Evolutionary conservation across 2,113 vertebrate species (phyloP).

Genomic region (Sander vitreus): DNA sequence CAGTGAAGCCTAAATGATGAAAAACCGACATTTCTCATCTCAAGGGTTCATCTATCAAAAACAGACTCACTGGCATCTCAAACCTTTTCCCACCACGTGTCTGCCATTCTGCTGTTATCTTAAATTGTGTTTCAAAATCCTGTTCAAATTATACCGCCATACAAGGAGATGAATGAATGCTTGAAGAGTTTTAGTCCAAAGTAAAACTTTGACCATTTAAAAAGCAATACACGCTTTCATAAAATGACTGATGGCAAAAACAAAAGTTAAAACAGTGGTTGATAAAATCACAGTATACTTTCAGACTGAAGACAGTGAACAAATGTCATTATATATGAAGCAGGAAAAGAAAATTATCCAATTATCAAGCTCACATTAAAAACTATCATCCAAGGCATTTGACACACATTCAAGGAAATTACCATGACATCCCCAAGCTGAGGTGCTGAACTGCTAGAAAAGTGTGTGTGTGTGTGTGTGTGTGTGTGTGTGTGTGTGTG

Average conservation of each 20-base stretch:
- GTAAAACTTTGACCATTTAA: constrained; percentile 6
- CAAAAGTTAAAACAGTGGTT: not conserved
- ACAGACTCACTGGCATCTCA: too few relatives aligned
- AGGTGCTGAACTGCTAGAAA: too few relatives aligned
- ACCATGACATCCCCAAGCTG: not conserved
- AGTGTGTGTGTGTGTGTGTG: too few relatives aligned
- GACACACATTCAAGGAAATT: not conserved
- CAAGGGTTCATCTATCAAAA: not conserved
- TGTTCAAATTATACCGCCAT: constrained; percentile 20
- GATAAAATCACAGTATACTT: constrained; percentile 18
- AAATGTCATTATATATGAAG: not conserved
- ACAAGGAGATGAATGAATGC: constrained; percentile 39
- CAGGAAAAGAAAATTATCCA: not conserved
- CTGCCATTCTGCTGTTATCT: constrained; percentile 17
- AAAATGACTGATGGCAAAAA: constrained; percentile 26
- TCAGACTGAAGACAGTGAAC: not conserved
- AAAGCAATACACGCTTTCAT: not conserved
- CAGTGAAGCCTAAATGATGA: constrained; percentile 26
- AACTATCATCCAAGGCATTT: not conserved
- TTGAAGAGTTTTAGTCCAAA: not conserved
- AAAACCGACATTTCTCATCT: constrained; percentile 29
- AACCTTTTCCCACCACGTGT: constrained; percentile 29
- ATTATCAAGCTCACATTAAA: constrained; percentile 9
- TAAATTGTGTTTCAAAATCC: constrained; percentile 13
- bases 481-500: too few relatives aligned